Conservation (phyloP, 2,797 vertebrate genomes). For the Lagodon rhomboides region DNA sequence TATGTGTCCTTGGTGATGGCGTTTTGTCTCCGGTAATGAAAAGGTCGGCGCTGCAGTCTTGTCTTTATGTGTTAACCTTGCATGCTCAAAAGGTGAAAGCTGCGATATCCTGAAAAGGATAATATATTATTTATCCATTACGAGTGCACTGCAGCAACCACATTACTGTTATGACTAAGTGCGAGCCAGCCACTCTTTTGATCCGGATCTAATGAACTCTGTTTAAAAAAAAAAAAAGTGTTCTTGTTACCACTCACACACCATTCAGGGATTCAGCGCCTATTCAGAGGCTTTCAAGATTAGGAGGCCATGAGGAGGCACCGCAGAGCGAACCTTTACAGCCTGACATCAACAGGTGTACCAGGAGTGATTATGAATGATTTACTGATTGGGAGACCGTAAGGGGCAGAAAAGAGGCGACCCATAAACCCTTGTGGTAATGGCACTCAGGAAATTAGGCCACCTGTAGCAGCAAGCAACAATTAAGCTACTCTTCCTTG, state of each 20-base stretch:
- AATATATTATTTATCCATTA: constrained; percentile 32
- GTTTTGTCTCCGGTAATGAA: constrained; percentile 44
- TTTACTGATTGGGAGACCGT: constrained; percentile 58
- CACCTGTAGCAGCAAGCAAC: constrained; percentile 27
- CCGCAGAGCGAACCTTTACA: constrained; percentile 20
- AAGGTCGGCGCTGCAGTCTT: constrained; percentile 38
- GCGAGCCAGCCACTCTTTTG: neutral
- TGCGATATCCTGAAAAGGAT: constrained; percentile 16
- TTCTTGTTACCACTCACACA: constrained; percentile 11
- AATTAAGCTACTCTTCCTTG: constrained; percentile 53
- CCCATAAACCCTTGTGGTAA: constrained; percentile 49
- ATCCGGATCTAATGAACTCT: constrained; percentile 25
- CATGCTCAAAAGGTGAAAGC: constrained; percentile 38
- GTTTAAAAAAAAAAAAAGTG: neutral
- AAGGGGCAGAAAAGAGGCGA: constrained; percentile 38
- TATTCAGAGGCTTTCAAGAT: constrained; percentile 26
- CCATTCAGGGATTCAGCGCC: constrained; percentile 11
- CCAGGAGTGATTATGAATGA: constrained; percentile 51
- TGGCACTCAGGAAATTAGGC: constrained; percentile 59
- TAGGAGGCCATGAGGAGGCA: constrained; percentile 19
- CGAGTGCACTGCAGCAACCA: neutral
- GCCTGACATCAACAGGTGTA: constrained; percentile 35
- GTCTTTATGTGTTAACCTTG: constrained; percentile 49
- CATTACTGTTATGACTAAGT: neutral
- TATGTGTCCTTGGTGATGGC: constrained; percentile 22